A percentile compares a stretch with the other conserved stretches of the same genome.
Conservation (phyloP, 2,113 vertebrate species). For the Trogon surrucura region DNA sequence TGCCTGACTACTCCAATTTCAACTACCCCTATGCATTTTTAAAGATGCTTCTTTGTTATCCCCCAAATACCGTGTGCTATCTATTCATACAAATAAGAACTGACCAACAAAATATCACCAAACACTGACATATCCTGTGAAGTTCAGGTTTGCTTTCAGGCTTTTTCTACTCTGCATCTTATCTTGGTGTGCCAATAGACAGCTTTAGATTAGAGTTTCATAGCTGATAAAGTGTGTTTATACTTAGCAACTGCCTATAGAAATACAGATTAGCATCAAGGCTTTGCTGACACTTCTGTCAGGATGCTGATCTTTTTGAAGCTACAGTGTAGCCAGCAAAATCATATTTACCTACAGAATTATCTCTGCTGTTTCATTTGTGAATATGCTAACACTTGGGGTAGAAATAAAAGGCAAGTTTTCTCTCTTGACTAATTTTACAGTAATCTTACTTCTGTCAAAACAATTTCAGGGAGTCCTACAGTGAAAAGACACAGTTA, state of each 20-base stretch:
- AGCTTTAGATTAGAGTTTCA: conserved; percentile 13
- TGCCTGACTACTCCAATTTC: neutral
- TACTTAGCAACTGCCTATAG: neutral
- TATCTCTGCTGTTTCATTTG: neutral
- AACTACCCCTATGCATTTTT: neutral
- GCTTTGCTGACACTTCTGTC: neutral
- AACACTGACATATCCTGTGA: neutral
- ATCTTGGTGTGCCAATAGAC: neutral
- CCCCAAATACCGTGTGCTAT: neutral
- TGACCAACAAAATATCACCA: neutral
- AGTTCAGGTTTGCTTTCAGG: neutral
- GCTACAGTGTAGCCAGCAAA: neutral
- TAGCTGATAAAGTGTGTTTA: neutral
- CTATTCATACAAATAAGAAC: neutral
- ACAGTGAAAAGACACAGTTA: neutral
- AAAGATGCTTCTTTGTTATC: neutral
- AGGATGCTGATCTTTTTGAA: neutral
- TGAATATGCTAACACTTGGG: neutral
- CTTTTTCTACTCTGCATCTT: neutral
- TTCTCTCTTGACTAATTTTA: conserved; percentile 13
- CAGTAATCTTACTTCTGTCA: conserved; percentile 21
- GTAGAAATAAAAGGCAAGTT: neutral
- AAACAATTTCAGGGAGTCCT: neutral
- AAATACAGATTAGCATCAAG: conserved; percentile 32
- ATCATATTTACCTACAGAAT: neutral